A percentile compares a stretch with the other conserved stretches of the same genome.
Conservation (phyloP, 2,113 vertebrate species). For the Paedocypris sp. region DNA sequence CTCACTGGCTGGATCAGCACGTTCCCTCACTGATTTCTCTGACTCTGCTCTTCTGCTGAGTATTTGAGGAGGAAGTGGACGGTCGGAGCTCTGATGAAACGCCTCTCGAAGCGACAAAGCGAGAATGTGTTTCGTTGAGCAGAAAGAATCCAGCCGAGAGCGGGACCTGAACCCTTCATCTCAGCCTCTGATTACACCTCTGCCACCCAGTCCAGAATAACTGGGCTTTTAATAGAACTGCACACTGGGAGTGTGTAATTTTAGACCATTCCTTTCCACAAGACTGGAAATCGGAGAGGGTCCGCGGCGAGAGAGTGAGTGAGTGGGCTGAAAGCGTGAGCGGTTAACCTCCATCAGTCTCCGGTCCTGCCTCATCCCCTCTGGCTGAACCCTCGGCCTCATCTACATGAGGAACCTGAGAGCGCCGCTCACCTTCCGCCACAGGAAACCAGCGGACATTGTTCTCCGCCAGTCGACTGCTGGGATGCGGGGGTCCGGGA, state of each 20-base stretch:
- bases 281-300: constrained; percentile 10
- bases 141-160: constrained; percentile 3
- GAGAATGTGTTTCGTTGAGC: constrained; percentile 6
- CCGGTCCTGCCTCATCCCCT: background rate
- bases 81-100: constrained; percentile 4
- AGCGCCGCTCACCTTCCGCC: constrained; percentile 24
- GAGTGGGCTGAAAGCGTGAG: constrained; percentile 18
- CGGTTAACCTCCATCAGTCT: constrained; percentile 15
- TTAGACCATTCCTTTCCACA: constrained; percentile 8
- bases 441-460: constrained; percentile 12
- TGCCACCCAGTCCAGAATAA: constrained; percentile 10
- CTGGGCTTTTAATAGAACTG: constrained; percentile 21
- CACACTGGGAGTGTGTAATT: constrained; percentile 23
- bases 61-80: too few species aligned
- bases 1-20: too few species aligned
- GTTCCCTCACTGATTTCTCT: too few species aligned
- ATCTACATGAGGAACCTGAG: constrained; percentile 23
- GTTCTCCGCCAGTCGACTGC: too few species aligned
- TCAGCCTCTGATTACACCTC: constrained; percentile 25
- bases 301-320: background rate
- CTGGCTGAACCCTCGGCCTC: constrained; percentile 27
- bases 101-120: constrained; percentile 21
- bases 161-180: constrained; percentile 14
- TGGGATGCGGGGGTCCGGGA: background rate
- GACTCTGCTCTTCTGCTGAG: too few species aligned